Percentiles rank a stretch among this genome's conserved stretches.
Evolutionary conservation across 1,140 invertebrate genomes (phyloP).

Genomic region (Camponotus floridanus): DNA sequence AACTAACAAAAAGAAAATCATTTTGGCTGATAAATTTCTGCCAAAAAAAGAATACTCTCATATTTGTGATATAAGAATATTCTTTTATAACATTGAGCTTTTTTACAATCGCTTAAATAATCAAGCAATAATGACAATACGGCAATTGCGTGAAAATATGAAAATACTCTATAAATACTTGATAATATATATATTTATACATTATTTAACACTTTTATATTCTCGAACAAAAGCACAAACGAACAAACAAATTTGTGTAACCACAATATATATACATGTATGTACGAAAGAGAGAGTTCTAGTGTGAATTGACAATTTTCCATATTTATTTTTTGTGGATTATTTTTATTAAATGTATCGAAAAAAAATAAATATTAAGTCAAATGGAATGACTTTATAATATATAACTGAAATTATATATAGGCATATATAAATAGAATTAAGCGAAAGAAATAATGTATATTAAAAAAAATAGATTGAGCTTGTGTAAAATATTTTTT

Average conservation of each 20-base stretch:
- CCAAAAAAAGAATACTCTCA: slow-evolving; percentile 5
- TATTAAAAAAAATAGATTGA: no score
- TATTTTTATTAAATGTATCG: slow-evolving; percentile 3
- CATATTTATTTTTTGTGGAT: slow-evolving; percentile 21
- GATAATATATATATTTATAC: slow-evolving; percentile 70
- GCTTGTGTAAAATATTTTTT: no score
- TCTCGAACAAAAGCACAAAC: slow-evolving; percentile 57
- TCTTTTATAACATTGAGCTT: slow-evolving; percentile 59
- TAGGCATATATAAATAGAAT: neutral
- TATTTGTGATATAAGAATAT: slow-evolving; percentile 61
- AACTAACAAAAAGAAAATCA: slow-evolving; percentile 35
- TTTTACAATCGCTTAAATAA: slow-evolving; percentile 14
- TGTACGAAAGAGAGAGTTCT: slow-evolving; percentile 9
- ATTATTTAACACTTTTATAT: slow-evolving; percentile 74
- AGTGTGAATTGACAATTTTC: slow-evolving; percentile 18
- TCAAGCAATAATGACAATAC: slow-evolving; percentile 35
- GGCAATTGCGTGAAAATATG: slow-evolving; percentile 53
- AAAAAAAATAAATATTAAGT: neutral
- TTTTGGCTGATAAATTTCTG: neutral
- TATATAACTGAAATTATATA: neutral
- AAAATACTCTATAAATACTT: slow-evolving; percentile 71
- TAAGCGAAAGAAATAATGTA: no score
- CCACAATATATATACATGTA: slow-evolving; percentile 49
- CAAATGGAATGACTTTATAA: neutral
- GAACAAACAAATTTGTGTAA: slow-evolving; percentile 65